phyloP scores from a whole-genome alignment of 2,888 invertebrate genomes.

The Crossocerus cetratus region DNA sequence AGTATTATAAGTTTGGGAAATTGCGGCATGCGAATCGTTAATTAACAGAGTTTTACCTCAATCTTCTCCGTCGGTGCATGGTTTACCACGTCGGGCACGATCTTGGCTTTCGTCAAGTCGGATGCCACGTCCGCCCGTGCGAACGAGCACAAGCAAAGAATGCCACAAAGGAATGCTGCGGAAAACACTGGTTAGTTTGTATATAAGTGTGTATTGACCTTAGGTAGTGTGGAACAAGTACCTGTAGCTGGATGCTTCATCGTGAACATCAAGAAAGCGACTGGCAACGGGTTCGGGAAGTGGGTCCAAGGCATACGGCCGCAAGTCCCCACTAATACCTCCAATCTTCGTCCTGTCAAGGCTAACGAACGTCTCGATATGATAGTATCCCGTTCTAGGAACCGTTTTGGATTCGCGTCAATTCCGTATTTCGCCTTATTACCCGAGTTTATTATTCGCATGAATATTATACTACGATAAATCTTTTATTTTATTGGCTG shows the following conservation, averaged over 20 bases:
- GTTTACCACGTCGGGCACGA: slow-evolving; percentile 72
- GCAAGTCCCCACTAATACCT: too few species aligned
- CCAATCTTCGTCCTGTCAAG: too few species aligned
- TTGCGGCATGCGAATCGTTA: not conserved
- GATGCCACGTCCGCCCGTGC: slow-evolving; percentile 66
- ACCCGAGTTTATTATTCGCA: too few species aligned
- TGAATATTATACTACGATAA: too few species aligned
- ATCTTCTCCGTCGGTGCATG: slow-evolving; percentile 67
- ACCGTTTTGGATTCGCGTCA: too few species aligned
- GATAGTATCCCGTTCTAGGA: too few species aligned
- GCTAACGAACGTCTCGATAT: too few species aligned
- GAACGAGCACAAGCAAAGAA: slow-evolving; percentile 46
- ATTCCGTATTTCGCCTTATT: too few species aligned
- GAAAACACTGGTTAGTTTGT: too few species aligned
- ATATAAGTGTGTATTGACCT: too few species aligned
- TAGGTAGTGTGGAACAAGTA: not conserved
- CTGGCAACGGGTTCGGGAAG: not conserved
- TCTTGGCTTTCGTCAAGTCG: slow-evolving; percentile 68
- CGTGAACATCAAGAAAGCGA: not conserved
- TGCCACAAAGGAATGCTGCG: slow-evolving; percentile 60
- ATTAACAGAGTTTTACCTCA: slow-evolving; percentile 63
- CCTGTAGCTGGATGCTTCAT: not conserved
- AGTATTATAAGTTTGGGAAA: not conserved
- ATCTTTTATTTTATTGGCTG: too few species aligned
- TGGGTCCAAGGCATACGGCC: too few species aligned